A percentile compares a stretch with the other conserved stretches of the same genome.
These are phyloP conservation scores for Philhelius pedissequus DNA, from an alignment of 2,888 invertebrate genomes.

Conservation along the genomic window DNA sequence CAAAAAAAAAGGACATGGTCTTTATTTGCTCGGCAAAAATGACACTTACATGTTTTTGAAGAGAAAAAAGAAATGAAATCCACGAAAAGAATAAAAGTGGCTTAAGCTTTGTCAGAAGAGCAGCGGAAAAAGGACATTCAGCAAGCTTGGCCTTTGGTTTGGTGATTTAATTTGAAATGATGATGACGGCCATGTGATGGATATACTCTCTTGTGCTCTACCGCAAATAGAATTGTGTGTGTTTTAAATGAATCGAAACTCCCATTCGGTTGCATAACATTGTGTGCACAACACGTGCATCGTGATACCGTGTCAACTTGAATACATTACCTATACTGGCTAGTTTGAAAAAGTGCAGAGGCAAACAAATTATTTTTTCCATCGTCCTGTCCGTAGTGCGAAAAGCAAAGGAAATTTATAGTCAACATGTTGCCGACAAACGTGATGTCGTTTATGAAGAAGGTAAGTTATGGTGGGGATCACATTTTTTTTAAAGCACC, in stretches of 20 bases:
- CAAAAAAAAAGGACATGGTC: constrained; percentile 2
- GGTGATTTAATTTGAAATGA: constrained; percentile 40
- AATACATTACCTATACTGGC: not conserved
- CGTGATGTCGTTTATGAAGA: constrained; percentile 95
- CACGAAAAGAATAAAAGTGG: constrained; percentile 1
- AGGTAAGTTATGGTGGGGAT: constrained; percentile 82
- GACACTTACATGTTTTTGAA: not conserved
- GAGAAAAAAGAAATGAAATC: constrained; percentile 19
- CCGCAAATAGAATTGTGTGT: constrained; percentile 43
- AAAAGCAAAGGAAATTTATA: constrained; percentile 38
- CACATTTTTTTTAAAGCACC: constrained; percentile 28
- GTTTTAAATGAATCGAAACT: constrained; percentile 51
- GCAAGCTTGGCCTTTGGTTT: not conserved
- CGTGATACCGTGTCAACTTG: constrained; percentile 19
- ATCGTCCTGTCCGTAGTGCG: constrained; percentile 15
- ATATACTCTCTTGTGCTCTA: constrained; percentile 9
- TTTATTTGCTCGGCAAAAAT: not conserved
- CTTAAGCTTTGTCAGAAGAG: not conserved
- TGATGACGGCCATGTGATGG: constrained; percentile 39
- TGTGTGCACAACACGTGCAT: constrained; percentile 21
- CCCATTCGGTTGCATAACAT: constrained; percentile 33
- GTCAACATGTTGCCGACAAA: constrained; percentile 92
- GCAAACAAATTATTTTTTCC: not conserved
- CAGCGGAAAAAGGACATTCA: not conserved
- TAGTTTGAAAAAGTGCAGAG: not conserved